These are phyloP conservation scores for Paragorgia papillata DNA, from an alignment of 92 coral and sea anemone species.

Conservation along the genomic window DNA sequence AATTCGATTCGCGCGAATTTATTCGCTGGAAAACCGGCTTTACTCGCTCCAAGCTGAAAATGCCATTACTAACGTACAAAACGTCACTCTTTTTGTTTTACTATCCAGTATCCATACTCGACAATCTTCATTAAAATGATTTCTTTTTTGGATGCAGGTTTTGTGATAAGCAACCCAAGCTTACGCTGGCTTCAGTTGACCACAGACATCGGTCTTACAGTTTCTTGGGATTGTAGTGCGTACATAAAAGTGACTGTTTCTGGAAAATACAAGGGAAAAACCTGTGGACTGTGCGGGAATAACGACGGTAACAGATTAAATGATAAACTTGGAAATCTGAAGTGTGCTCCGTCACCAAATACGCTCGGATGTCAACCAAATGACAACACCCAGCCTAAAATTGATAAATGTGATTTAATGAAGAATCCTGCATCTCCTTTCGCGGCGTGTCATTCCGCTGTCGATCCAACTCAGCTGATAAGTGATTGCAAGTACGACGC, in stretches of 20 bases:
- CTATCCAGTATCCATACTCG: no score
- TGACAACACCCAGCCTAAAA: constrained; percentile 13
- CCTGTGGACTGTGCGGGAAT: constrained; percentile 67
- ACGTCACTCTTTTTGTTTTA: no score
- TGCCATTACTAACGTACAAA: no score
- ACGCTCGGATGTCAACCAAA: constrained; percentile 51
- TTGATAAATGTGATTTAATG: constrained; percentile 71
- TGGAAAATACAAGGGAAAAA: constrained; percentile 58
- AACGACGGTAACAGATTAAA: constrained; percentile 8
- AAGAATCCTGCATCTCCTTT: constrained; percentile 73
- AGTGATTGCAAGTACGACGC: no score
- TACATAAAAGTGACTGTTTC: constrained; percentile 78
- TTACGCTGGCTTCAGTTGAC: not conserved
- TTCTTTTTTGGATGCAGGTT: constrained; percentile 52
- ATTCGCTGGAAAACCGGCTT: no score
- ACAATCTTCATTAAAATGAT: constrained; percentile 13
- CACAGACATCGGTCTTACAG: constrained; percentile 69
- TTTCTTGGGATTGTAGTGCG: constrained; percentile 87
- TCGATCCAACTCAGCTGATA: no score
- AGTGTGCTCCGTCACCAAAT: constrained; percentile 73
- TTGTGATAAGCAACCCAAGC: constrained; percentile 8
- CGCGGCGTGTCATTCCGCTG: constrained; percentile 69
- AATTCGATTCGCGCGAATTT: no score
- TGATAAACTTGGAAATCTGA: constrained; percentile 28
- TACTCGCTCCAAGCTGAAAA: no score